Evolutionary conservation across 2,888 invertebrate genomes (phyloP), one percentile per base, ranked within the genome.

Genomic region (Trachelus troglodyta): DNA sequence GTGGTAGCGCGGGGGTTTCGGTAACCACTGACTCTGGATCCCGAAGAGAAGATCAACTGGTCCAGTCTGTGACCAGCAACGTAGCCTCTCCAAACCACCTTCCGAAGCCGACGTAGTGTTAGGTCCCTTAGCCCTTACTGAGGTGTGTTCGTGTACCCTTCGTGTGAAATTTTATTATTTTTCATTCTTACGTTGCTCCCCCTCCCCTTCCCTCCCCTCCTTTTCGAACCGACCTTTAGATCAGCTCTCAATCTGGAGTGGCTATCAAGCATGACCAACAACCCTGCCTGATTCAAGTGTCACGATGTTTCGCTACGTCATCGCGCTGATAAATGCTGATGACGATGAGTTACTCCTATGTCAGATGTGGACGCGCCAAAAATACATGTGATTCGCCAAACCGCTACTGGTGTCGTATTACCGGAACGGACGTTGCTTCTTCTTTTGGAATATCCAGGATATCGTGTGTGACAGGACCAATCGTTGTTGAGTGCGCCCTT

Each of bases 51-150:
- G 82, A 85, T 82, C 83, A 85, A 79, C 79, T 77, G 81, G 85
- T 87, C 89, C 89, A 90, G 89, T 91, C 88, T 86, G 84, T 86
- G 85, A 84, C 82, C 79, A 86, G 85, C 87, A 85, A 82, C 85
- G 83, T 85, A 86, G 83, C 85, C 86, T 85, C 85, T 84, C 86
- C 85, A 83, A 85, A 79, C 82, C 82, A 77, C 79, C 73, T 77
- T 76, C 80, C 79, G 76, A 71, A 78, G 75, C 69, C 76, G 80
- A 81, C 56, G 69, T 79, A 74, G 77, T 79, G 78, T 69, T 77
- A 69, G 75, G 78, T 76, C 74, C 78, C 79, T 76, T 77, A 79
- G 77, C 77, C 76, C 80, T 79, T 76, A 69, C 35, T 30, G 79
- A 83, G 82, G 83, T 82, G 83, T 76, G 81, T 79, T 78, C 75